Base-by-base conservation (phyloP, 1,140 invertebrate genomes). In the Cydia pomonella region DNA sequence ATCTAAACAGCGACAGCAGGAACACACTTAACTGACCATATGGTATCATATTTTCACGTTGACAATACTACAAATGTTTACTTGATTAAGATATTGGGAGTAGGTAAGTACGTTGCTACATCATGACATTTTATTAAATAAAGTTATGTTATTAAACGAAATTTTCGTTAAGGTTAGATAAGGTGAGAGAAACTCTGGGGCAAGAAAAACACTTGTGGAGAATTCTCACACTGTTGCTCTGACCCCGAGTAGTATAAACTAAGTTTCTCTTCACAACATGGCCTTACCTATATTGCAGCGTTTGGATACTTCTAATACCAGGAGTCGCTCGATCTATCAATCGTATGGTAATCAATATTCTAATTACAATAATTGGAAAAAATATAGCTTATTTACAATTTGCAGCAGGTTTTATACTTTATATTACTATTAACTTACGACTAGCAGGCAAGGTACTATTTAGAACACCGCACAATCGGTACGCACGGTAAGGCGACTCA, bases 351-450 rank as follows among this genome's bases (percentile, higher is more conserved):
- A 18, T 69, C 29, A 41, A 38, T 59, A 59, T 21, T 33, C 64
- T 38, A 69, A 38, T 69, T 69, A 69, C 64, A 21, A 9, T 41
- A 69, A 69, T 21, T 69, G 33, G 64, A 69, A 69, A 69, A 69
- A 41, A 69, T 69, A 69, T 69, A 69, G 64, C 64, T 69, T 69
- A 69, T 69, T 69, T 69, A 69, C 64, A 69, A 33, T 69, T 38
- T 38, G 29, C 64, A 69, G 64, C 64, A 33, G 64, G 64, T 69
- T 38, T 27, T 69, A 69, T 69, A 12, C 21, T 59, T 41, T 33
- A 69, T 13, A 50, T 50, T 63, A 69, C 64, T 25, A 7, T 38
- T 18, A 38, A 38, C 64, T 69, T 69, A 69, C n/a, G 64, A 38
- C 64, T 69, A 69, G 16, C n/a, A 69, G 29, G 29, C n/a, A 38